Base-by-base conservation (phyloP, 30 jellyfish, hydroid and myxozoan genomes). In the Catostylus mosaicus region DNA sequence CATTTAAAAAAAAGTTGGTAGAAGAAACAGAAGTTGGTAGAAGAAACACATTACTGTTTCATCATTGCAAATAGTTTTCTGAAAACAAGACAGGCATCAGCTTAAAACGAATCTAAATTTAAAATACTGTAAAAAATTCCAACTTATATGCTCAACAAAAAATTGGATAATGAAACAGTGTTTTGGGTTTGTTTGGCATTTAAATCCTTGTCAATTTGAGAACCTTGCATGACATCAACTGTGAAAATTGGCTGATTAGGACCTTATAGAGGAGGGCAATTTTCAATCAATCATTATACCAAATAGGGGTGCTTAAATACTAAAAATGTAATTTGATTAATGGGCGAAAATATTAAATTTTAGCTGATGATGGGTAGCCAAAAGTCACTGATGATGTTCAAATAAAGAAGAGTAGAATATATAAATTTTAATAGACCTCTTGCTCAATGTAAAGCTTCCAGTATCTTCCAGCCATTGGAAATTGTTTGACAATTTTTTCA, bases 391-490 rank as follows among this genome's bases (percentile, higher is more conserved):
- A 10, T 31, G 59, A 60, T 64, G 65, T 1, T 2, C 23, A 43
- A 30, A 59, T 3, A 71, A 20, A 64, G 61, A 16, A 24, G 46
- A 68, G 61, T 34, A 63, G 27, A 82, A 82, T 47, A 18, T 50
- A 70, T 59, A 82, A 82, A 74, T 67, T 7, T 48, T 27, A 47
- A 24, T 37, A 64, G 82, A 94, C 97, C 97, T 94, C 99, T 73
- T 94, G 97, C 89, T 94, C 99, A 10, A 94, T 88, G 91, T 94
- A 94, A 32, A 94, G 89, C 92, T 94, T 94, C 97, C 97, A 89
- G 78, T 88, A 94, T 84, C 96, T 74, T 36, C 97, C 97, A 68
- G 97, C 96, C 79, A 96, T 82, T 0, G 99, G 99, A 69, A 94
- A 94, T 60, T 84, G 97, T n/a, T 70, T 78, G 51, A 94, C 97